Evolutionary conservation across 1,140 invertebrate species (phyloP), one percentile per base, ranked within the genome.

Genomic region (Papilio xuthus): DNA sequence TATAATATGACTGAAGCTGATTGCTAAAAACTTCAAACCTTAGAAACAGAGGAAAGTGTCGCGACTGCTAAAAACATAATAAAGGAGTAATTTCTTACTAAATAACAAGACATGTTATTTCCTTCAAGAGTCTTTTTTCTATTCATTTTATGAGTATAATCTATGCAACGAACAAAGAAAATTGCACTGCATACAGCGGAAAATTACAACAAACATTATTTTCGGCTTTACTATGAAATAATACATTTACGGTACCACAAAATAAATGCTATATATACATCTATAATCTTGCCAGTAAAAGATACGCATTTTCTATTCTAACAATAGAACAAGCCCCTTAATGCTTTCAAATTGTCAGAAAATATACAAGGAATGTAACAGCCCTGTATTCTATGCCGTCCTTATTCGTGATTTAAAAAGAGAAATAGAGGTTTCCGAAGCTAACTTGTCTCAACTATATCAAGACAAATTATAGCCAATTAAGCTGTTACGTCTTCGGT

Each of bases 281-380:
- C 20, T 13, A 60, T 53, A 53, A 13, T 12, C 20, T 60, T 60
- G 4, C 9, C 56, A 13, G 9, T 60, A 53, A 53, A 67, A 67
- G 6, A 28, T 15, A 32, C 12, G 60, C 60, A 18, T 28, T 32
- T 32, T 67, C 10, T 67, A 32, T 0, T 0, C 18, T 2, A 28
- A 32, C 12, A 67, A 67, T 28, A 18, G 0, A 67, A 67, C 12
- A 18, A 32, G 13, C 12, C 4, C 13, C 9, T 26, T 12, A 60
- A 41, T 37, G n/a, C 37, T 70, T 32, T 70, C 69, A 70, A 42
- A 71, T 32, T 71, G 37, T 71, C 69, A 71, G 37, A 13, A 71
- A 71, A 71, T 42, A 23, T 73, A 47, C 50, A 73, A 73, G 3
- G 42, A 28, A 73, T 47, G 42, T 47, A 50, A 73, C 71, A 73